Evolutionary conservation across 2,113 vertebrate genomes (phyloP), one percentile per base, ranked within the genome.

Genomic region (Xiphophorus hellerii): DNA sequence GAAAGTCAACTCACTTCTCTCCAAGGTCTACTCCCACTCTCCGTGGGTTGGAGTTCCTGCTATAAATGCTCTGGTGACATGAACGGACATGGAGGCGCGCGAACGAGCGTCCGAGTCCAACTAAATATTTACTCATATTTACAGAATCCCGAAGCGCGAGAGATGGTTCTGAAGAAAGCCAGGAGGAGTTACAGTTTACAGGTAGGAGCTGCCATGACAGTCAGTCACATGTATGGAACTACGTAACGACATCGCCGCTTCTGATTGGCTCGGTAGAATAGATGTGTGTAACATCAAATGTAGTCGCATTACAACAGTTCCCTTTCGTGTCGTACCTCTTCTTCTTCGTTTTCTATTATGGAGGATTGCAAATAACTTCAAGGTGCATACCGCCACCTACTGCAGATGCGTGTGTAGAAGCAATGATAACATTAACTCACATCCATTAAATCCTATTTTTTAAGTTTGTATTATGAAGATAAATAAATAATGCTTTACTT

Each of bases 31-130:
- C 93, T 29, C 13, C 74, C 13, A 92, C 80, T 13, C 69, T 88
- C 0, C 84, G 72, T 2, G 76, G 74, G 2, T 77, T 79, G 1
- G 80, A 33, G 20, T 94, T 89, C 25, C 86, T 91, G 69, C 78
- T 89, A 86, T 93, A 95, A 15, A 92, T 90, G 76, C 90, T 93
- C 25, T 87, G 85, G 78, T 94, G 92, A 84, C 91, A 92, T 2
- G 48, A 72, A 11, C 93, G 90, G 1, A 81, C 77, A 13, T 82
- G 84, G 5, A 88, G 74, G 3, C 86, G 78, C 42, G 73, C 37
- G 7, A 90, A 44, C 33, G 77, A 84, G 0, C 0, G 80, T 35
- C 90, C 72, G 12, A 92, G 44, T 0, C 58, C 37, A 4, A 93
- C 78, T 0, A 94, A 69, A 71, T 66, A 39, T 62, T 28, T 28